Evolutionary conservation across 2,888 invertebrate genomes (phyloP), one percentile per base, ranked within the genome.

Genomic region (Allygus modestus): DNA sequence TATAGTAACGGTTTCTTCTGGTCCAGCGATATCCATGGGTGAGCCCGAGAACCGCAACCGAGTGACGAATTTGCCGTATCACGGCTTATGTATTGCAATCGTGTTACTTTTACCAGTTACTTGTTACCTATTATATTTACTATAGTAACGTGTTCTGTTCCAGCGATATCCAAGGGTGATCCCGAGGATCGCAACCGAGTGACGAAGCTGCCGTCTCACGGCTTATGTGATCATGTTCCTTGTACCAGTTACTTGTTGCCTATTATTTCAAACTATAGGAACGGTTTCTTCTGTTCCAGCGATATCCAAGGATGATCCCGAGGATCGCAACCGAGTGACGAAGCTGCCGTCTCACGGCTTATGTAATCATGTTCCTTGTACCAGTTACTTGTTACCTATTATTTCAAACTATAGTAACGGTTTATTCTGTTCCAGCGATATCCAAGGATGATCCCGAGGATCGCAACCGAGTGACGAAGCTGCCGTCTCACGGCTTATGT

Each of bases 141-240:
- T n/a, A n/a, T n/a, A n/a, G n/a, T n/a, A n/a, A n/a, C n/a, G n/a
- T n/a, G n/a, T n/a, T n/a, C n/a, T n/a, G n/a, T n/a, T n/a, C n/a
- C n/a, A n/a, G 97, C 97, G 90, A 96, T 96, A 90, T 95, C 97
- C 90, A 97, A 97, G 92, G 97, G 97, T 92, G 97, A 97, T 91
- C 93, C 94, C 92, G 93, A 96, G 92, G 95, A 94, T 87, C 90
- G 93, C 91, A 89, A 86, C 88, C 89, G 88, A 88, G 86, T 93
- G 89, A 95, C 94, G 90, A 97, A 96, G 93, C 94, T 97, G 91
- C 94, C 96, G 87, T 97, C 96, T 92, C 97, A 97, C 92, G 97
- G 97, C n/a, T n/a, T n/a, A n/a, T n/a, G n/a, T n/a, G n/a, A n/a
- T n/a, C n/a, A n/a, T n/a, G n/a, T n/a, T n/a, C n/a, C n/a, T n/a